phyloP scores from a whole-genome alignment of 1,140 invertebrate species.

The Drosophila lowei region DNA sequence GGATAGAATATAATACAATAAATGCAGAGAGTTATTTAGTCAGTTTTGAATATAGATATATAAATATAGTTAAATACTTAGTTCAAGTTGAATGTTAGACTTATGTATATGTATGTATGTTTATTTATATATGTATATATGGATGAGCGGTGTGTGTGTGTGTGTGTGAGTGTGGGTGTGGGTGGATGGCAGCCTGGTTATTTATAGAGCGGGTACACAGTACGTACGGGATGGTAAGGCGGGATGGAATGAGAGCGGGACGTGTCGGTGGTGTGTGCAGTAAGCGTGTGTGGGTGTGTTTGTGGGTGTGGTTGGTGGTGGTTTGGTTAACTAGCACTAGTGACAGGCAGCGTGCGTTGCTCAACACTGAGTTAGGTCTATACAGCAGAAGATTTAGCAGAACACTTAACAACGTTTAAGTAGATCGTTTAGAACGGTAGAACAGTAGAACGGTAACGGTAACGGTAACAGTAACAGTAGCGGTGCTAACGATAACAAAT shows the following conservation, averaged over 20 bases:
- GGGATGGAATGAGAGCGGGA: too few relatives aligned
- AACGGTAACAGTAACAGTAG: conserved; percentile 3
- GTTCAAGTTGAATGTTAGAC: conserved; percentile 22
- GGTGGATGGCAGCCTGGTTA: background rate
- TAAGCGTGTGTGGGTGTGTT: conserved; percentile 7
- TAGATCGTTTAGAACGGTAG: background rate
- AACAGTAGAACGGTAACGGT: background rate
- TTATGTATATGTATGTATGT: conserved; percentile 22
- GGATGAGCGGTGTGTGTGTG: conserved; percentile 14
- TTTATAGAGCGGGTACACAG: background rate
- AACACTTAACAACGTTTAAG: conserved; percentile 35
- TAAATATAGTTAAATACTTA: conserved; percentile 21
- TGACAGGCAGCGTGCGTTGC: conserved; percentile 34
- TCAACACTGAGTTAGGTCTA: conserved; percentile 22
- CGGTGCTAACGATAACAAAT: background rate
- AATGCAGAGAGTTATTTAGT: conserved; percentile 78
- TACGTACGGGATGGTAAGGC: too few relatives aligned
- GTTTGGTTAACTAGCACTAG: conserved; percentile 10
- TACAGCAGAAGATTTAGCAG: conserved; percentile 3
- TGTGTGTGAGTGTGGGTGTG: background rate
- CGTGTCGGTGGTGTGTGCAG: background rate
- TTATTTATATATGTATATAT: conserved; percentile 14
- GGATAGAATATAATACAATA: conserved; percentile 80
- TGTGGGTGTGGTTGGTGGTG: conserved; percentile 6
- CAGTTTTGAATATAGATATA: conserved; percentile 47